Base-by-base conservation (phyloP, 2,888 invertebrate species). In the Callosobruchus maculatus region DNA sequence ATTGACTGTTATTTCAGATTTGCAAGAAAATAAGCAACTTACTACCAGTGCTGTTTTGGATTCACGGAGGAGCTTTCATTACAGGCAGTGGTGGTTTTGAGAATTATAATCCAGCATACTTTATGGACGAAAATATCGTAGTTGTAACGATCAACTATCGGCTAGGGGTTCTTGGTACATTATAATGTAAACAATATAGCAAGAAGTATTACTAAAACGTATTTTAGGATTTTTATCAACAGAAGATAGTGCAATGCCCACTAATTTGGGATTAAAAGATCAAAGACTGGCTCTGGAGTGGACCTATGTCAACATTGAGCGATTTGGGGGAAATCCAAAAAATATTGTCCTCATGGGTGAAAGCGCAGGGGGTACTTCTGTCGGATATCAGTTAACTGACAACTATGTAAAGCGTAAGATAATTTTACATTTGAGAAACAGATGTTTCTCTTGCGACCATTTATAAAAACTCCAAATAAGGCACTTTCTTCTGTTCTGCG, bases 1-100 rank as follows among this genome's bases (percentile, higher is more conserved):
- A 67, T 2, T 5, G 67, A 68, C 68, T 30, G 13, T 72, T 71
- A 74, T 76, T 75, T 70, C 69, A 78, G 78, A 74, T 70, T 72
- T 74, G 76, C 20, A 72, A 70, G 5, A 66, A 70, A 20, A 21
- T 22, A 2, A 71, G 67, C 13, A 30, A 70, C 18, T 20, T 20
- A 9, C 2, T 67, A 20, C 71, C 71, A 4, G 31, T 71, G n/a
- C 21, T 71, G 0, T 66, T 71, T 20, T 71, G 71, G 71, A 66
- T 31, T 21, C 31, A 66, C 66, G 71, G 71, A 0, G 71, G 71
- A 1, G 71, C 49, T 0, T 71, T 20, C 21, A 22, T 49, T 66
- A 22, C n/a, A 21, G 71, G 71, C 1, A 22, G 20, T 22, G 66
- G 18, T 21, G 13, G n/a, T 3, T 26, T 4, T 26, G 3, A 26